Evolutionary conservation across 92 coral and sea anemone species (phyloP).

Genomic region (Virgularia gustaviana): DNA sequence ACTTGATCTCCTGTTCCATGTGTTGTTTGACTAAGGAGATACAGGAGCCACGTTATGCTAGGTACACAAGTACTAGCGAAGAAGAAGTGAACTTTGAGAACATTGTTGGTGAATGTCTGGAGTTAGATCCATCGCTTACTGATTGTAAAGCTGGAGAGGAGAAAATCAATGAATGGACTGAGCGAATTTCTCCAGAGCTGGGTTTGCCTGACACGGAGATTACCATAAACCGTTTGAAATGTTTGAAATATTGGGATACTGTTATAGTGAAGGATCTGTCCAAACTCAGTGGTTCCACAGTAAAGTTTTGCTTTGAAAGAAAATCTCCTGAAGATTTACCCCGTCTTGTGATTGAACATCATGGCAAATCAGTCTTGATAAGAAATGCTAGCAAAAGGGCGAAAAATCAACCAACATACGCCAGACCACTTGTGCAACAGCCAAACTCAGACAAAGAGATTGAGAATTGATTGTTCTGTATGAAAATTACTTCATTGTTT

Average conservation of each 20-base stretch:
- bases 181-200: slow-evolving; percentile 63
- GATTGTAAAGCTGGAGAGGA: slow-evolving; percentile 71
- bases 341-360: slow-evolving; percentile 82
- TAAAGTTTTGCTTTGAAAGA: slow-evolving; percentile 82
- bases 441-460: not conserved
- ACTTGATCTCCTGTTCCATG: no score
- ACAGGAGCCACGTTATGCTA: slow-evolving; percentile 70
- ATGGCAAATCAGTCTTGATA: slow-evolving; percentile 83
- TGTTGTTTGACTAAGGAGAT: slow-evolving; percentile 24
- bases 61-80: slow-evolving; percentile 72
- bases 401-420: not conserved
- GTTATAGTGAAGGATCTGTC: slow-evolving; percentile 80
- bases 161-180: slow-evolving; percentile 85
- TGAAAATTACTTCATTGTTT: no score
- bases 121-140: slow-evolving; percentile 79
- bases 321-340: slow-evolving; percentile 87
- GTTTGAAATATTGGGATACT: slow-evolving; percentile 96
- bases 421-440: slow-evolving; percentile 13
- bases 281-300: slow-evolving; percentile 90
- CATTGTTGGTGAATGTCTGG: slow-evolving; percentile 76
- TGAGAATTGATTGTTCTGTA: no score
- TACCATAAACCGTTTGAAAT: slow-evolving; percentile 87
- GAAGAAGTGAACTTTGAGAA: slow-evolving; percentile 73
- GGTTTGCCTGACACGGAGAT: slow-evolving; percentile 83
- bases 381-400: slow-evolving; percentile 54